Conservation (phyloP, 2,113 vertebrate genomes). For the Tachysurus fulvidraco region DNA sequence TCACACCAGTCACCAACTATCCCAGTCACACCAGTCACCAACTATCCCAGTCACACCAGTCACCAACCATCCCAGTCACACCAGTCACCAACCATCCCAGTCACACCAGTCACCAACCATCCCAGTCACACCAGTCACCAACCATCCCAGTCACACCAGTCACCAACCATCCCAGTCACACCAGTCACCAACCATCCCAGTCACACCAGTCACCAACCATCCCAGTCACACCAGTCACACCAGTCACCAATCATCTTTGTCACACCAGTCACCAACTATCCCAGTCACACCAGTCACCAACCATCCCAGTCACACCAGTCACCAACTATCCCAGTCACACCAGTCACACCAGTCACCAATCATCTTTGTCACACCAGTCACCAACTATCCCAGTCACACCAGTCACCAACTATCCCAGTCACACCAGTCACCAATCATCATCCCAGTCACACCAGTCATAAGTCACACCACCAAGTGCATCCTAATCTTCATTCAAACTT, state of each 20-base stretch:
- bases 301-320: not conserved
- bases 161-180: not conserved
- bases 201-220: not conserved
- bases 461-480: not conserved
- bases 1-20: too few species aligned
- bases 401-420: not conserved
- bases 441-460: not conserved
- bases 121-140: too few species aligned
- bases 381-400: not conserved
- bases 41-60: not conserved
- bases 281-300: not conserved
- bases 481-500: not conserved
- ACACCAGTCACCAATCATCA: not conserved
- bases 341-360: not conserved
- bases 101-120: not conserved
- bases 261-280: not conserved
- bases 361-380: not conserved
- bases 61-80: not conserved
- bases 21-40: not conserved
- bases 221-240: too few species aligned
- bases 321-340: too few species aligned
- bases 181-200: not conserved
- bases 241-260: not conserved
- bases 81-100: not conserved
- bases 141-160: not conserved